Evolutionary conservation across 2,888 invertebrate genomes (phyloP).

Genomic region (Heteropelma amictum): DNA sequence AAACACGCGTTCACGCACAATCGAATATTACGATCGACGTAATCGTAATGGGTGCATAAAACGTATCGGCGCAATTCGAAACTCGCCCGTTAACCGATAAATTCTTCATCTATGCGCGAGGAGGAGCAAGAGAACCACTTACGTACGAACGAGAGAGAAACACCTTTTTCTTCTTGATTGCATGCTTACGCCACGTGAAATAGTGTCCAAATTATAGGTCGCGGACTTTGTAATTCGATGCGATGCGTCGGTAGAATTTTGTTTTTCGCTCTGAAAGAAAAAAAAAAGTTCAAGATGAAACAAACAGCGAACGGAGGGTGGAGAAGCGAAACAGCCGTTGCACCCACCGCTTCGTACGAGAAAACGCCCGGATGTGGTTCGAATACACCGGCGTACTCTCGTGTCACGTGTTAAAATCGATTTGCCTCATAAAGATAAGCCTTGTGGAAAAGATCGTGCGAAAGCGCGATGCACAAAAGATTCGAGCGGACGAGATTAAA

Average conservation of each 20-base stretch:
- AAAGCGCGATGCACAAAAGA: no score
- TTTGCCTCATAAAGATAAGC: no score
- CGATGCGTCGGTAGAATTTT: slow-evolving; percentile 57
- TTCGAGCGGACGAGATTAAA: no score
- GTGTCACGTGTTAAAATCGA: not conserved
- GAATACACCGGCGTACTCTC: slow-evolving; percentile 5
- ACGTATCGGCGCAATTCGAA: slow-evolving; percentile 47
- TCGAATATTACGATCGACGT: slow-evolving; percentile 8
- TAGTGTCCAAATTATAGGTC: slow-evolving; percentile 74
- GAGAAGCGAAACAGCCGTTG: slow-evolving; percentile 48
- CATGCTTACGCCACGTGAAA: slow-evolving; percentile 72
- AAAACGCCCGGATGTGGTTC: slow-evolving; percentile 38
- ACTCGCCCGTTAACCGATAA: slow-evolving; percentile 67
- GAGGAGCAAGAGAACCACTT: slow-evolving; percentile 35
- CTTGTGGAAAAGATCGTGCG: no score
- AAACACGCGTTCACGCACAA: no score
- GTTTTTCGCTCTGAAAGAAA: slow-evolving; percentile 9
- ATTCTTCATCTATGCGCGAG: slow-evolving; percentile 72
- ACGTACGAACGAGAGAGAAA: slow-evolving; percentile 59
- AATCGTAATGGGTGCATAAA: slow-evolving; percentile 5
- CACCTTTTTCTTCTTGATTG: slow-evolving; percentile 74
- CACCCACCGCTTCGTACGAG: slow-evolving; percentile 44
- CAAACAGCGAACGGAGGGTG: slow-evolving; percentile 1
- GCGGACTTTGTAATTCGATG: slow-evolving; percentile 71
- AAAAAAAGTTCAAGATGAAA: slow-evolving; percentile 18